Percentiles rank a stretch among this genome's conserved stretches.
phyloP scores from a whole-genome alignment of 2,797 vertebrate species.

The Epinephelus coioides region DNA sequence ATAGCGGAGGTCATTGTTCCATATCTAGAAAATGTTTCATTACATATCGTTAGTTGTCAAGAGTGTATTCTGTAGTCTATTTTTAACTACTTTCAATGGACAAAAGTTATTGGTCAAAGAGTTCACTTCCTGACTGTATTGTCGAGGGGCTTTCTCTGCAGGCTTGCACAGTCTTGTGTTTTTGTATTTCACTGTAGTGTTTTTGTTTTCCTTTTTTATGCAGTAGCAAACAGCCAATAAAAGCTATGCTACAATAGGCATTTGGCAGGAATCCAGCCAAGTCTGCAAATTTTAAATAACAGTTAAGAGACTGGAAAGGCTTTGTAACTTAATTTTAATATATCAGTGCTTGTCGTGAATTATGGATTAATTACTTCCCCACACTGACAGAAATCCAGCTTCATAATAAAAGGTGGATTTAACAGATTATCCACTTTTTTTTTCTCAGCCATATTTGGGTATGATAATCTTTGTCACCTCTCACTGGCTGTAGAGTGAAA shows the following conservation, averaged over 20 bases:
- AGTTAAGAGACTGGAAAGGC: conserved; percentile 12
- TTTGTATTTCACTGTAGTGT: neutral
- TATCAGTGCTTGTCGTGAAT: conserved; percentile 24
- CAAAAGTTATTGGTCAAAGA: conserved; percentile 7
- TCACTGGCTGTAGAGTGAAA: neutral
- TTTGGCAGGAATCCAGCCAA: conserved; percentile 12
- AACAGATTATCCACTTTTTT: conserved; percentile 14
- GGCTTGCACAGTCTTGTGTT: conserved; percentile 1
- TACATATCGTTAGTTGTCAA: neutral
- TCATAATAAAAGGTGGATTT: neutral
- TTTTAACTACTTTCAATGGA: neutral
- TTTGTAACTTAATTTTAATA: conserved; percentile 33
- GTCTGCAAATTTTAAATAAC: conserved; percentile 31
- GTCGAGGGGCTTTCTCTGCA: neutral
- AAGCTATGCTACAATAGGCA: conserved; percentile 9
- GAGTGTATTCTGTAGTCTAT: neutral
- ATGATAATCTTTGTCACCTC: neutral
- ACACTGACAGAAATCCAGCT: neutral
- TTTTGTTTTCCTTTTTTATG: neutral
- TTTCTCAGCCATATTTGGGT: neutral
- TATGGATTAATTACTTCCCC: conserved; percentile 30
- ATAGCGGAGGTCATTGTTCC: neutral
- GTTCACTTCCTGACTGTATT: neutral
- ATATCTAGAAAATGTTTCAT: neutral
- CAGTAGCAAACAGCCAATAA: neutral